These are phyloP conservation scores for Laupala kohalensis DNA, from an alignment of 1,140 invertebrate species.

Conservation along the genomic window DNA sequence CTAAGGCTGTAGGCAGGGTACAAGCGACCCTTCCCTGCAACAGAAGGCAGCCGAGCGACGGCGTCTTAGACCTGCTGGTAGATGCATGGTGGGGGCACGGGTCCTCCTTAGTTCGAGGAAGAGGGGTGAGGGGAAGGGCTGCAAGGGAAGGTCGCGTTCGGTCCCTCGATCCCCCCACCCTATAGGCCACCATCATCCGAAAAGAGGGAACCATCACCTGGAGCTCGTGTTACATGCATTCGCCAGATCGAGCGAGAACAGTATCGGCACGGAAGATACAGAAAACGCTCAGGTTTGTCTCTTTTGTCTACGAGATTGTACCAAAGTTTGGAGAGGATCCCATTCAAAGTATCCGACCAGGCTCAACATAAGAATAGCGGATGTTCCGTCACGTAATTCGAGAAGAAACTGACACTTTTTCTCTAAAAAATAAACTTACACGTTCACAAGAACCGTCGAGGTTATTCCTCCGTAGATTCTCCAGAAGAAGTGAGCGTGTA, in stretches of 20 bases:
- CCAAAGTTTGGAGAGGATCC: background rate
- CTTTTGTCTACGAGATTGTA: background rate
- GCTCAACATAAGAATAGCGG: background rate
- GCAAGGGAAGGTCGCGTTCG: too few relatives aligned
- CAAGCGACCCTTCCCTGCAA: conserved; percentile 52
- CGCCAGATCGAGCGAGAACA: background rate
- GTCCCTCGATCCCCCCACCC: too few relatives aligned
- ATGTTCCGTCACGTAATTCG: background rate
- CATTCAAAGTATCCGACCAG: background rate
- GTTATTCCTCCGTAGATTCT: too few relatives aligned
- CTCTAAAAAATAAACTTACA: too few relatives aligned
- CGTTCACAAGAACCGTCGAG: too few relatives aligned
- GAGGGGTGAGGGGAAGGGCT: too few relatives aligned
- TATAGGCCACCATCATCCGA: too few relatives aligned
- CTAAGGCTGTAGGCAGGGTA: conserved; percentile 51
- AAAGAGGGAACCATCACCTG: background rate
- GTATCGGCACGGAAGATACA: background rate
- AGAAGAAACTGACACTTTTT: background rate
- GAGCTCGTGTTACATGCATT: background rate
- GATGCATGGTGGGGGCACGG: too few relatives aligned
- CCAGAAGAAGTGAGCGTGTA: too few relatives aligned
- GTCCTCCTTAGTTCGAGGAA: too few relatives aligned
- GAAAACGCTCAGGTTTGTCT: background rate
- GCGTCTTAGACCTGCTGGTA: background rate
- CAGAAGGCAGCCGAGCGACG: background rate